These are phyloP conservation scores for Anodontia alba DNA, from an alignment of 2,888 invertebrate genomes.

Conservation along the genomic window DNA sequence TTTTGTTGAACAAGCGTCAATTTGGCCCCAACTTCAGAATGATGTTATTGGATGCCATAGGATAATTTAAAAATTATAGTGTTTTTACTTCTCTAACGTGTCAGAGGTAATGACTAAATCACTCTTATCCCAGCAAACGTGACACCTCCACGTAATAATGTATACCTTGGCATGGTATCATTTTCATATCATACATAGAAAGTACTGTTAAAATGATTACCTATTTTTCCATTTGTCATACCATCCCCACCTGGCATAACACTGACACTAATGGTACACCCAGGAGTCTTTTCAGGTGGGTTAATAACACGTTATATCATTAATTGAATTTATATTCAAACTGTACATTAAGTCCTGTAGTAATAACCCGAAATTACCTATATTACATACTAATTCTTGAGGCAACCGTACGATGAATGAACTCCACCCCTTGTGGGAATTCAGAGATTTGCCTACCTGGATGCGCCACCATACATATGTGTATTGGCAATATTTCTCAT, in stretches of 20 bases:
- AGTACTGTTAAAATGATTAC: neutral
- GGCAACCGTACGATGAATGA: too few species aligned
- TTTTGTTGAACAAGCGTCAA: too few species aligned
- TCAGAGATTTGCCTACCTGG: too few species aligned
- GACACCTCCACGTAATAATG: neutral
- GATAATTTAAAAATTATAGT: too few species aligned
- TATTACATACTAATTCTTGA: neutral
- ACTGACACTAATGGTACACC: neutral
- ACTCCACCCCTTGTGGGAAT: too few species aligned
- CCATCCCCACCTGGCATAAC: neutral
- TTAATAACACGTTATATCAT: neutral
- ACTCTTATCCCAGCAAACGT: too few species aligned
- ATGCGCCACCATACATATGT: too few species aligned
- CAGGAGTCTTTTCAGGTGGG: neutral
- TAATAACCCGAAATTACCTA: conserved; percentile 5
- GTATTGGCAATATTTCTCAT: too few species aligned
- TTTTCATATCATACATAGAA: neutral
- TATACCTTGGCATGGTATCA: neutral
- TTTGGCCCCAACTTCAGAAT: too few species aligned
- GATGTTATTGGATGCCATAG: too few species aligned
- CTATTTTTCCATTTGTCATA: neutral
- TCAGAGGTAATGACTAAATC: too few species aligned
- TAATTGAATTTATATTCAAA: neutral
- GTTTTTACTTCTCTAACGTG: too few species aligned
- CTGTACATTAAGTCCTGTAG: neutral